Evolutionary conservation across 2,797 vertebrate species (phyloP).

Genomic region (Coreius guichenoti): DNA sequence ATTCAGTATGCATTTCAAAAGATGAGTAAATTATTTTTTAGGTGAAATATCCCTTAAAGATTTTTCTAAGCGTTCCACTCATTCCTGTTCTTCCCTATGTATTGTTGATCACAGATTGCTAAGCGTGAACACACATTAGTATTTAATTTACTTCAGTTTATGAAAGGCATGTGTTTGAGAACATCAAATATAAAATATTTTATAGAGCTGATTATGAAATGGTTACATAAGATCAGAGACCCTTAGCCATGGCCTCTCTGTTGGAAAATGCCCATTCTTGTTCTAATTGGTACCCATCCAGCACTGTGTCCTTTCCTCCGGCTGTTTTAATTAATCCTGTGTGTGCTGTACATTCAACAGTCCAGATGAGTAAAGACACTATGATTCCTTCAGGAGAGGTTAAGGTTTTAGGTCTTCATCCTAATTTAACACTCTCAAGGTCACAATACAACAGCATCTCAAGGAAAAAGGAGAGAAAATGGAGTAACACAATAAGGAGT

Average conservation of each 20-base stretch:
- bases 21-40: fast-evolving
- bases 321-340: conserved; percentile 72
- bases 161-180: not conserved
- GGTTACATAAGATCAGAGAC: conserved; percentile 36
- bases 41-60: not conserved
- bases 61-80: not conserved
- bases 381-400: conserved; percentile 54
- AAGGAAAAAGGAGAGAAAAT: conserved; percentile 4
- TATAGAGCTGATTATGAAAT: conserved; percentile 7
- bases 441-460: conserved; percentile 8
- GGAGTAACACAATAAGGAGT: not conserved
- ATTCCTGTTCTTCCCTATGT: not conserved
- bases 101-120: not conserved
- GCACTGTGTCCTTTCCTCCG: conserved; percentile 68
- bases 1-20: not conserved
- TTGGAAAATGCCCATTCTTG: conserved; percentile 64
- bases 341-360: conserved; percentile 53
- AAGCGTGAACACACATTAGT: not conserved
- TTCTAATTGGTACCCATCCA: conserved; percentile 72
- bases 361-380: conserved; percentile 48
- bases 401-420: conserved; percentile 66
- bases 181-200: not conserved
- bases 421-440: conserved; percentile 43
- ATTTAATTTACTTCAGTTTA: not conserved
- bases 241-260: conserved; percentile 31